A percentile compares a stretch with the other conserved stretches of the same genome.
Evolutionary conservation across 2,888 invertebrate genomes (phyloP).

Genomic region (Periphyllus acericola): DNA sequence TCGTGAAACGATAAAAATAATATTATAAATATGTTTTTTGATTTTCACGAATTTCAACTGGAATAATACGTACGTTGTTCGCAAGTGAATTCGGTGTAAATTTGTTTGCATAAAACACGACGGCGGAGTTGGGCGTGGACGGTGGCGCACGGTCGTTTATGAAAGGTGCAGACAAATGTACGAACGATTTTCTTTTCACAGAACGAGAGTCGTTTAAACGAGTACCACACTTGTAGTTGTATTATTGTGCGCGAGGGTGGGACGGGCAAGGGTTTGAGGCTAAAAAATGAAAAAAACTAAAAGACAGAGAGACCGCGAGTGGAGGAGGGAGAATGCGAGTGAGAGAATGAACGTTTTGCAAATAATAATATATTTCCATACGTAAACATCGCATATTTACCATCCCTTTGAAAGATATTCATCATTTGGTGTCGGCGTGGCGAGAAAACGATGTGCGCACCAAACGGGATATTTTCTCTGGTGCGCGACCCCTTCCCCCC

Average conservation of each 20-base stretch:
- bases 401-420: slow-evolving; percentile 10
- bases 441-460: neutral
- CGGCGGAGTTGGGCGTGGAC: too few species aligned
- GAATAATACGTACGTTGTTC: neutral
- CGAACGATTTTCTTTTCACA: neutral
- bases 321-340: neutral
- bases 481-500: neutral
- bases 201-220: slow-evolving; percentile 4
- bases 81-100: neutral
- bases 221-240: slow-evolving; percentile 3
- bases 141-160: neutral
- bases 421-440: neutral
- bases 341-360: neutral
- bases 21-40: neutral
- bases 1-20: neutral
- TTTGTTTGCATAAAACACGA: neutral
- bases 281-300: neutral
- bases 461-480: neutral
- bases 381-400: slow-evolving; percentile 4
- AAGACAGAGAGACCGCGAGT: neutral
- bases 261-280: neutral
- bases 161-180: neutral
- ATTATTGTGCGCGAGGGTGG: neutral
- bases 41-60: neutral
- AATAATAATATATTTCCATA: slow-evolving; percentile 5